Evolutionary conservation across 2,797 vertebrate genomes (phyloP), one percentile per base, ranked within the genome.

Genomic region (Enteromius mattozi): DNA sequence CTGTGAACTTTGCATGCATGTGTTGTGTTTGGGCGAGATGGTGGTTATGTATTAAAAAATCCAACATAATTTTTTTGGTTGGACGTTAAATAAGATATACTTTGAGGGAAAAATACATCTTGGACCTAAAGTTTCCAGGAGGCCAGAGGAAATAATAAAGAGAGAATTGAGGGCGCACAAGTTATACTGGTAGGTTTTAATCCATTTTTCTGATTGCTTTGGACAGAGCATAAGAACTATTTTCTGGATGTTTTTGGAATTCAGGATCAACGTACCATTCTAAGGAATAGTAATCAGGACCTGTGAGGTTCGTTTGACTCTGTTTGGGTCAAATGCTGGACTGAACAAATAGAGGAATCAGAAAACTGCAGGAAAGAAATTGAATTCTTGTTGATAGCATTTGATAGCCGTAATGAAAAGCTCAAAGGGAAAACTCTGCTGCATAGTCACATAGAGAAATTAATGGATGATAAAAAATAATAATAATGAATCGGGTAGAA

Each of bases 401-500:
- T 70, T 83, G 56, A 83, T 74, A 76, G 59, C 59, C 7, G 24
- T 81, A 66, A 87, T 79, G 72, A 84, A 85, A 74, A 49, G 51
- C 66, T 70, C 37, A 51, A 42, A 17, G 78, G 78, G 59, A 24
- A 72, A 83, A 69, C 59, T 27, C 27, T 59, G 30, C 37, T 78
- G 37, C 33, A 70, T 70, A 74, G 72, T 54, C 70, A 65, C 21
- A 1, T 37, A 12, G 49, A 40, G 19, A 80, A 78, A 66, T 72
- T 63, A 71, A 7, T 65, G 74, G 68, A 45, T 75, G 78, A 76
- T 82, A 40, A 87, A 87, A 84, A 79, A 66, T 76, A 66, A 75
- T 82, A 17, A 65, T 86, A 82, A 79, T 66, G 27, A 78, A 83
- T 77, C 68, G 24, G 45, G 30, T 24, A 27, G 40, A 65, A 80